These are phyloP conservation scores for Antrozous pallidus DNA, from an alignment of 2,797 vertebrate species.

Conservation along the genomic window DNA sequence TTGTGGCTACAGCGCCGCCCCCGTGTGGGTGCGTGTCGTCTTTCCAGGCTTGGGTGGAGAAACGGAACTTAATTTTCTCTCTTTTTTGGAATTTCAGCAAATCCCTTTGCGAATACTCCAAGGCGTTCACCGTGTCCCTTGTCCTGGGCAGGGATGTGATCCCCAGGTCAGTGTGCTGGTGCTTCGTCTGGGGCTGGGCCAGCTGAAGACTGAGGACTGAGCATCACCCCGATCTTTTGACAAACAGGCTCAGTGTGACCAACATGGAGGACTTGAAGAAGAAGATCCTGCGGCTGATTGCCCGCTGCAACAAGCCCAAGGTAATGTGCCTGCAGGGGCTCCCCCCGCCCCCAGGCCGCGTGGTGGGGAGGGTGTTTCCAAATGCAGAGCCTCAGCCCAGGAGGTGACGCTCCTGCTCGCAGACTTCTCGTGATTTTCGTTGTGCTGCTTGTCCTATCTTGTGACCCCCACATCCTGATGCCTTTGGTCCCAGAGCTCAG, in stretches of 20 bases:
- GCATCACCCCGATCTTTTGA: background rate
- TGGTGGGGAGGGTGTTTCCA: rapidly evolving
- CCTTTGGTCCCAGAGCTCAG: background rate
- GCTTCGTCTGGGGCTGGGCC: rapidly evolving
- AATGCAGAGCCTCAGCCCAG: background rate
- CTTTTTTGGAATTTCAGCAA: conserved; percentile 86
- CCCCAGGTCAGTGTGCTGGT: conserved; percentile 86
- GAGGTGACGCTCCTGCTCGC: no score
- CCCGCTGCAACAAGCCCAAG: conserved; percentile 96
- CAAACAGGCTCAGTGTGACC: conserved; percentile 91
- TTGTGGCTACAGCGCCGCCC: rapidly evolving
- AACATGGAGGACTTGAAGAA: conserved; percentile 96
- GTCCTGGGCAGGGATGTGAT: conserved; percentile 96
- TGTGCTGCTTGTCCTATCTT: background rate
- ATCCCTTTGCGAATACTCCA: conserved; percentile 92
- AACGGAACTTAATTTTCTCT: background rate
- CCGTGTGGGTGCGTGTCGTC: rapidly evolving
- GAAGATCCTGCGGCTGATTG: conserved; percentile 92
- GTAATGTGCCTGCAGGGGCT: conserved; percentile 76
- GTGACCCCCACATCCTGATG: background rate
- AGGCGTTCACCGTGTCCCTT: conserved; percentile 92
- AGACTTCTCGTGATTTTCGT: background rate
- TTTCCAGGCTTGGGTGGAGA: background rate
- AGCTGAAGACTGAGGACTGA: rapidly evolving
- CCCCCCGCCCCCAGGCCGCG: rapidly evolving